Evolutionary conservation across 2,888 invertebrate species (phyloP).

Genomic region (Danaus chrysippus): DNA sequence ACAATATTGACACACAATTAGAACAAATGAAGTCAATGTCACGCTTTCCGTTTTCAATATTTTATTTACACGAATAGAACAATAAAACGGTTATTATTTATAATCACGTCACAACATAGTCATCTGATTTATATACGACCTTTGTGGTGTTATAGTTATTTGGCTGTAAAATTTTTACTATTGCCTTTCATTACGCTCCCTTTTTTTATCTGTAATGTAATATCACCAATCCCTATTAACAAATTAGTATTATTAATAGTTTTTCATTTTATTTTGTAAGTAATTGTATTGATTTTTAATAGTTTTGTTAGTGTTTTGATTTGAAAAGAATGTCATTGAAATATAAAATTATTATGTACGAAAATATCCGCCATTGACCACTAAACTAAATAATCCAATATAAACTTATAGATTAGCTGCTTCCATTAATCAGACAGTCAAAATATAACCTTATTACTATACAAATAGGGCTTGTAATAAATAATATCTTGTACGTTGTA

Average conservation of each 20-base stretch:
- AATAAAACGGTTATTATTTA: neutral
- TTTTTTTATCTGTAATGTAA: no score
- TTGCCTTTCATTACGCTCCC: no score
- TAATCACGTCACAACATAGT: no score
- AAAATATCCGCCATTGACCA: slow-evolving; percentile 24
- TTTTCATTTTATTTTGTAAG: no score
- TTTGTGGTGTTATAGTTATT: no score
- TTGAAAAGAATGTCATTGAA: slow-evolving; percentile 7
- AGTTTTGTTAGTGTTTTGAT: no score
- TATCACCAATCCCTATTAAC: no score
- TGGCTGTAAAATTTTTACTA: no score
- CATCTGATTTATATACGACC: no score
- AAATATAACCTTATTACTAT: slow-evolving; percentile 12
- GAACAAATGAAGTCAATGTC: slow-evolving; percentile 10
- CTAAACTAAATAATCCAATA: slow-evolving; percentile 30
- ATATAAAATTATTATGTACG: slow-evolving; percentile 2
- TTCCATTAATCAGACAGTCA: slow-evolving; percentile 18
- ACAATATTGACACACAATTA: slow-evolving; percentile 19
- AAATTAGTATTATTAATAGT: no score
- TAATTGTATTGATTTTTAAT: no score
- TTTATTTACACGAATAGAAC: neutral
- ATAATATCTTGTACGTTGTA: neutral
- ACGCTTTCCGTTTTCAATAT: neutral
- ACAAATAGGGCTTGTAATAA: neutral
- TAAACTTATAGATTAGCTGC: slow-evolving; percentile 20